These are phyloP conservation scores for Geotrupes spiniger DNA, from an alignment of 2,888 invertebrate genomes.

Conservation along the genomic window DNA sequence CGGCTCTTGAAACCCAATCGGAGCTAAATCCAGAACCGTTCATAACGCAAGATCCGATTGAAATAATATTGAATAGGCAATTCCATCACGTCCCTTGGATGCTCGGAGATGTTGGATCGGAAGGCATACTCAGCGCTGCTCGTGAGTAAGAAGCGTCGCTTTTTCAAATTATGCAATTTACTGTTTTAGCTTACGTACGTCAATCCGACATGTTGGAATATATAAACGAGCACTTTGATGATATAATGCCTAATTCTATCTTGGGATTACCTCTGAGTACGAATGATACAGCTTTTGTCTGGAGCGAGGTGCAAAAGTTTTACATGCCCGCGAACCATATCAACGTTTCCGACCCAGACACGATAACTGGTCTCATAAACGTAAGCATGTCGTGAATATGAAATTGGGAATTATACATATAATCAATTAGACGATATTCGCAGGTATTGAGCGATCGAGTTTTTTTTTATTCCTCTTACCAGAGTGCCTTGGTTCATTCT, in stretches of 20 bases:
- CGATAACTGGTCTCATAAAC: slow-evolving; percentile 37
- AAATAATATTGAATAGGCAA: slow-evolving; percentile 44
- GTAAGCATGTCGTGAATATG: slow-evolving; percentile 30
- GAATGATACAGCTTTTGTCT: slow-evolving; percentile 24
- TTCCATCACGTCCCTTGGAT: slow-evolving; percentile 53
- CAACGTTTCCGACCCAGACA: slow-evolving; percentile 28
- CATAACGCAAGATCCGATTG: slow-evolving; percentile 48
- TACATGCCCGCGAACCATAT: slow-evolving; percentile 33
- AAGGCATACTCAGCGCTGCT: slow-evolving; percentile 53
- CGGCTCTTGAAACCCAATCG: slow-evolving; percentile 49
- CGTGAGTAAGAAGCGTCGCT: slow-evolving; percentile 31
- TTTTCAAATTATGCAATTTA: not conserved
- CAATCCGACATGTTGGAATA: slow-evolving; percentile 27
- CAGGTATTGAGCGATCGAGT: slow-evolving; percentile 54
- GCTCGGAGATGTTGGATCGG: slow-evolving; percentile 50
- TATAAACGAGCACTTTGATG: slow-evolving; percentile 36
- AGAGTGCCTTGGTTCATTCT: slow-evolving; percentile 41
- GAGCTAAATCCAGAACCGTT: slow-evolving; percentile 48
- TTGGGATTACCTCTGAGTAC: slow-evolving; percentile 30
- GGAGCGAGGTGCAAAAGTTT: slow-evolving; percentile 32
- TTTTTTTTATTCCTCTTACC: slow-evolving; percentile 51
- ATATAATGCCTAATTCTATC: slow-evolving; percentile 32
- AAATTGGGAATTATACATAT: not conserved
- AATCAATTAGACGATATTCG: slow-evolving; percentile 19
- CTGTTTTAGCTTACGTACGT: slow-evolving; percentile 32